phyloP scores from a whole-genome alignment of 1,140 invertebrate genomes.

The Drosophila pandora region DNA sequence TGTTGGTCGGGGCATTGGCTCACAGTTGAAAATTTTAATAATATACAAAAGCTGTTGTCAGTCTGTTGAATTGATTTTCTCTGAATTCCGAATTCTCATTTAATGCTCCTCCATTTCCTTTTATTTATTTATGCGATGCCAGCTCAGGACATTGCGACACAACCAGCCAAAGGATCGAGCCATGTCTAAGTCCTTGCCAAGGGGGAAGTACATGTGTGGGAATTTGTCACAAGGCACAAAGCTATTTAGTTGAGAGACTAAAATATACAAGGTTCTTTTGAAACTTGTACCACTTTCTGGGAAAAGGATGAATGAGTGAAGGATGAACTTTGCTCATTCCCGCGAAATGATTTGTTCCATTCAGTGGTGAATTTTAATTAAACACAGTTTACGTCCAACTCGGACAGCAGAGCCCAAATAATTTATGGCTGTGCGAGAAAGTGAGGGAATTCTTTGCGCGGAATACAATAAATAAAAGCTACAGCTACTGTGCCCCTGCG shows the following conservation, averaged over 20 bases:
- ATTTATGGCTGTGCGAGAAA: slow-evolving; percentile 52
- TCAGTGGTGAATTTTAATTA: slow-evolving; percentile 71
- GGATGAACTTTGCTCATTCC: neutral
- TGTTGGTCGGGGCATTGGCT: neutral
- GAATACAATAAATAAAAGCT: slow-evolving; percentile 69
- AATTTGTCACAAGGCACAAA: neutral
- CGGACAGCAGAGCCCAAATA: slow-evolving; percentile 63
- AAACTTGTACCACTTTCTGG: slow-evolving; percentile 6
- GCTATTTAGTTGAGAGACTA: neutral
- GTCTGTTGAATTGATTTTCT: slow-evolving; percentile 65
- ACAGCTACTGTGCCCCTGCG: slow-evolving; percentile 32
- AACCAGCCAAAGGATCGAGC: slow-evolving; percentile 11
- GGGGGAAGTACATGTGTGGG: slow-evolving; percentile 11
- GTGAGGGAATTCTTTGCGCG: slow-evolving; percentile 32
- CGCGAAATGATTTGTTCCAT: slow-evolving; percentile 1
- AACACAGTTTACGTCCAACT: slow-evolving; percentile 66
- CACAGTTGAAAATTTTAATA: slow-evolving; percentile 51
- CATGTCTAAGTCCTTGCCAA: neutral
- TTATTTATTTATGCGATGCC: slow-evolving; percentile 49
- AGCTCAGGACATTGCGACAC: slow-evolving; percentile 1
- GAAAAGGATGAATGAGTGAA: no score
- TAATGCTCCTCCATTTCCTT: slow-evolving; percentile 28
- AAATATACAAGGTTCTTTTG: neutral
- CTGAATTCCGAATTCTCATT: slow-evolving; percentile 52
- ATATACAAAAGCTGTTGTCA: slow-evolving; percentile 44